phyloP scores from a whole-genome alignment of 2,888 invertebrate species.

The Diarsia mendica region DNA sequence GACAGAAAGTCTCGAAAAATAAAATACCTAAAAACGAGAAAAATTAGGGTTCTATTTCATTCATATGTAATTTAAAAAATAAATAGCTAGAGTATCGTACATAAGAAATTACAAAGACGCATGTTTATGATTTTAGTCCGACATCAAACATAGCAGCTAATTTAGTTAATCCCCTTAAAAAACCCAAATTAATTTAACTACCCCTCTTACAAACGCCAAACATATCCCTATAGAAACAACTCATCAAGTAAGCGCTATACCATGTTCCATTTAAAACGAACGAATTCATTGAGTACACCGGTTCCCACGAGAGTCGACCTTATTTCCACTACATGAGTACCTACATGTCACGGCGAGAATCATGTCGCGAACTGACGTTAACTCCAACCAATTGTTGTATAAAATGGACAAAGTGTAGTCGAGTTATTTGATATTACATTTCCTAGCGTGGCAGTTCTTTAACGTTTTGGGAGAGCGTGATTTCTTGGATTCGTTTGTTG shows the following conservation, averaged over 20 bases:
- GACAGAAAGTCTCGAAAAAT: too few species aligned
- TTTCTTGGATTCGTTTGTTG: conserved; percentile 33
- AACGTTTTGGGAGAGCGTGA: conserved; percentile 15
- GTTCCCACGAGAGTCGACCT: conserved; percentile 52
- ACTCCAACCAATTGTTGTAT: conserved; percentile 50
- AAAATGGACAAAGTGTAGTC: conserved; percentile 36
- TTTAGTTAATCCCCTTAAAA: neutral
- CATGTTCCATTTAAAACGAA: conserved; percentile 48
- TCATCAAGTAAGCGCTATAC: conserved; percentile 25
- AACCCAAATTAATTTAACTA: neutral
- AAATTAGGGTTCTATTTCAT: too few species aligned
- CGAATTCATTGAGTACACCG: conserved; percentile 56
- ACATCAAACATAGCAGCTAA: neutral
- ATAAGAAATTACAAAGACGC: neutral
- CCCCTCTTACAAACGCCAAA: neutral
- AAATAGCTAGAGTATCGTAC: neutral
- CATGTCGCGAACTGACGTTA: conserved; percentile 53
- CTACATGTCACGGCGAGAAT: conserved; percentile 52
- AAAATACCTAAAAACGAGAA: neutral
- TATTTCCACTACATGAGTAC: conserved; percentile 45
- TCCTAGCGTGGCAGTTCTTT: neutral
- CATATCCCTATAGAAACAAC: neutral
- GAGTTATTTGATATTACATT: conserved; percentile 27
- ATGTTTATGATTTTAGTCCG: neutral
- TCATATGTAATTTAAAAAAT: neutral